These are phyloP conservation scores for Chromis chromis DNA, from an alignment of 2,797 vertebrate genomes.

Conservation along the genomic window DNA sequence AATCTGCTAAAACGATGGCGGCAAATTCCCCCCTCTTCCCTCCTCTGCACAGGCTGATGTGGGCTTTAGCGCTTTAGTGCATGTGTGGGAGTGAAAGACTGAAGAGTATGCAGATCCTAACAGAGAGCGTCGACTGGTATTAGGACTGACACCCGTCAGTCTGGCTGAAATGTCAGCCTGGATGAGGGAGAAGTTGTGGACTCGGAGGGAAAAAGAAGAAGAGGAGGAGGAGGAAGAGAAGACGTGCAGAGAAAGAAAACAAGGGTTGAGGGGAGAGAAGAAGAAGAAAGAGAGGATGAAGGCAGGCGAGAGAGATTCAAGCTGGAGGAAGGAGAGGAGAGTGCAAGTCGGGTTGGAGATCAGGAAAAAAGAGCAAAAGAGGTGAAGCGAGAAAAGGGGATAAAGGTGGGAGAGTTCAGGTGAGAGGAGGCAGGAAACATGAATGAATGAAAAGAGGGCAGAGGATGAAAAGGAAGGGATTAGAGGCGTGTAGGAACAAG, in stretches of 20 bases:
- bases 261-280: not conserved
- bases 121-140: slow-evolving; percentile 59
- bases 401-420: not conserved
- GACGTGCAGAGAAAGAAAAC: slow-evolving; percentile 18
- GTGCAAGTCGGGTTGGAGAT: slow-evolving; percentile 1
- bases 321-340: slow-evolving; percentile 6
- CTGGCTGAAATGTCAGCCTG: slow-evolving; percentile 60
- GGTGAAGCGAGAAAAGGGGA: not conserved
- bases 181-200: slow-evolving; percentile 45
- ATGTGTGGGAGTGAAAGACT: slow-evolving; percentile 28
- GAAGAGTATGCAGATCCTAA: slow-evolving; percentile 51
- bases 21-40: slow-evolving; percentile 11
- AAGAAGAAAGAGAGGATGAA: slow-evolving; percentile 10
- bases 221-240: not conserved
- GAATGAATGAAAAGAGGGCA: slow-evolving; percentile 4
- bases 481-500: no score
- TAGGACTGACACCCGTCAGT: slow-evolving; percentile 75
- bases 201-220: slow-evolving; percentile 9
- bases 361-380: slow-evolving; percentile 1
- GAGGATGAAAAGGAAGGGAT: not conserved
- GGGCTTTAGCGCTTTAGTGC: not conserved
- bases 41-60: slow-evolving; percentile 4
- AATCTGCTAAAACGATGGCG: slow-evolving; percentile 45
- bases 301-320: slow-evolving; percentile 5
- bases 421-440: slow-evolving; percentile 12